These are phyloP conservation scores for Griposia aprilina DNA, from an alignment of 2,888 invertebrate species.

Conservation along the genomic window DNA sequence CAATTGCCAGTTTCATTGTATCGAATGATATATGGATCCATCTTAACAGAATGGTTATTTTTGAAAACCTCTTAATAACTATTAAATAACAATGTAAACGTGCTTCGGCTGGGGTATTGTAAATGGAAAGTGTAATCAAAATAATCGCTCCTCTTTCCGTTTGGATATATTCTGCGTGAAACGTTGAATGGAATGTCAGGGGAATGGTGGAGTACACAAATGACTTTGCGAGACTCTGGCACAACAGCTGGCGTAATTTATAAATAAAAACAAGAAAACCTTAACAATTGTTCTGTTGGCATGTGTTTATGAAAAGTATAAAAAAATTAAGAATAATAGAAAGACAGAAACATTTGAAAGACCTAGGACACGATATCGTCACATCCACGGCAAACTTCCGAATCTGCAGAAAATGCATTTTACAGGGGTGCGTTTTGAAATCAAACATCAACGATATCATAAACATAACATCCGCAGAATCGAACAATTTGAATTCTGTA, in stretches of 20 bases:
- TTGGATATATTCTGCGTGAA: constrained; percentile 76
- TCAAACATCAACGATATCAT: no score
- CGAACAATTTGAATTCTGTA: no score
- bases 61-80: constrained; percentile 58
- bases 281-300: constrained; percentile 27
- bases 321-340: neutral
- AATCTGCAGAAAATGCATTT: no score
- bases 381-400: no score
- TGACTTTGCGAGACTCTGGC: constrained; percentile 67
- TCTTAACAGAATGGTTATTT: constrained; percentile 49
- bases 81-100: constrained; percentile 70
- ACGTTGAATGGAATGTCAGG: constrained; percentile 70
- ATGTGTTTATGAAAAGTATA: neutral
- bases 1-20: constrained; percentile 24
- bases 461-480: no score
- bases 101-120: constrained; percentile 70
- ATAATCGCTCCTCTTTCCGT: constrained; percentile 77
- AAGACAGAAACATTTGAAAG: neutral
- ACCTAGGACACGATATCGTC: neutral
- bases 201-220: constrained; percentile 71
- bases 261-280: constrained; percentile 61
- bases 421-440: no score
- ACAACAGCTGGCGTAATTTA: constrained; percentile 65
- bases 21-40: constrained; percentile 30
- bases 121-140: constrained; percentile 77